These are phyloP conservation scores for Corbicula japonica DNA, from an alignment of 2,888 invertebrate genomes.

Conservation along the genomic window DNA sequence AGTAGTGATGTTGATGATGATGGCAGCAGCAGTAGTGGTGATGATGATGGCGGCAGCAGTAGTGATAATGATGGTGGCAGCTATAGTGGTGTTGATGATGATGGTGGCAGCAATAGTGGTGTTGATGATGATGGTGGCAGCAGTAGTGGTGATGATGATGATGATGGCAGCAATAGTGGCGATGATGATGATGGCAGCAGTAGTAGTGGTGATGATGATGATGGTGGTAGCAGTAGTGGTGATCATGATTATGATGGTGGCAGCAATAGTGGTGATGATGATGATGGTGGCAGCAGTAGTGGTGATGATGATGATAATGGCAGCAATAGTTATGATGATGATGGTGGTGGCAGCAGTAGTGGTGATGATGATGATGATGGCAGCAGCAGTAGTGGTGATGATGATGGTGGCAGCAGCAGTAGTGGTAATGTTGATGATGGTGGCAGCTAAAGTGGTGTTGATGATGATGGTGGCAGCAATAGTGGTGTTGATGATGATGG, in stretches of 20 bases:
- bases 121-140: neutral
- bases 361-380: too few species aligned
- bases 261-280: too few species aligned
- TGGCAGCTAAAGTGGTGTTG: constrained; percentile 1
- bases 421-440: constrained; percentile 1
- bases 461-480: neutral
- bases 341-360: too few species aligned
- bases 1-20: neutral
- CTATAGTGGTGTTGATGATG: neutral
- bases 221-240: constrained; percentile 5
- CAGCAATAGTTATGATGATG: too few species aligned
- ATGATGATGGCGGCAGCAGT: neutral
- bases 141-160: constrained; percentile 6
- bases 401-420: constrained; percentile 3
- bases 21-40: neutral
- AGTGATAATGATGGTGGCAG: constrained; percentile 4
- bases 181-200: neutral
- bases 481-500: neutral
- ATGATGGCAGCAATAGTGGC: constrained; percentile 1
- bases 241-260: too few species aligned
- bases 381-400: constrained; percentile 3
- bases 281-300: too few species aligned
- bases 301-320: too few species aligned
- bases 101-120: constrained; percentile 4
- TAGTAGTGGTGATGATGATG: constrained; percentile 1